Evolutionary conservation across 1,140 invertebrate genomes (phyloP).

Genomic region (Chironomus tepperi): DNA sequence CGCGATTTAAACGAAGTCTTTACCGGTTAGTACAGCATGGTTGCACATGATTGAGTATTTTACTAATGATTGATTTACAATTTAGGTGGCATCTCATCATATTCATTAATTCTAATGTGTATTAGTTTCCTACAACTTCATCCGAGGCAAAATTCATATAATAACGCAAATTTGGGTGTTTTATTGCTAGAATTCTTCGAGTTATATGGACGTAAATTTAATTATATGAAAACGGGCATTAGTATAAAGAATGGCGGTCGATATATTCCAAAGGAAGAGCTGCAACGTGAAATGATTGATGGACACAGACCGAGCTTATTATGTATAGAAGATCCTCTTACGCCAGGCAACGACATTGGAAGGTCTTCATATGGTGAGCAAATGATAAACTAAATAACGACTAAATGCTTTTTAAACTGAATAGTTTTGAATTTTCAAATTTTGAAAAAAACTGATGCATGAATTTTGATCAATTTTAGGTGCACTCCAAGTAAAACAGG

Average conservation of each 20-base stretch:
- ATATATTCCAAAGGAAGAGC: conserved; percentile 92
- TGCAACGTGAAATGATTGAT: conserved; percentile 86
- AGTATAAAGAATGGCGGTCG: conserved; percentile 86
- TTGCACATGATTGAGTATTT: background rate
- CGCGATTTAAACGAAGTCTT: conserved; percentile 98
- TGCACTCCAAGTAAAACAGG: conserved; percentile 78
- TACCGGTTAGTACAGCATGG: conserved; percentile 44
- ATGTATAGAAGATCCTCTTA: conserved; percentile 97
- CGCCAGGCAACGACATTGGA: conserved; percentile 92
- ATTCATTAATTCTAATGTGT: conserved; percentile 96
- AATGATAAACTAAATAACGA: too few species aligned
- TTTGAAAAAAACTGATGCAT: background rate
- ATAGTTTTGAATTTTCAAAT: background rate
- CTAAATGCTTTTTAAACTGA: too few species aligned
- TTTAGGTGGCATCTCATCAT: conserved; percentile 91
- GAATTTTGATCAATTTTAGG: background rate
- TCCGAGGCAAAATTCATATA: conserved; percentile 48
- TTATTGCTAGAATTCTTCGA: conserved; percentile 97
- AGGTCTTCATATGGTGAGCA: conserved; percentile 83
- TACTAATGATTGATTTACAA: background rate
- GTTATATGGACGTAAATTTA: conserved; percentile 92
- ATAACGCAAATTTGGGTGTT: conserved; percentile 77
- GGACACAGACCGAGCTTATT: conserved; percentile 85
- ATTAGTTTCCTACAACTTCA: conserved; percentile 90
- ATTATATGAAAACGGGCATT: conserved; percentile 92